Percentiles rank a stretch among this genome's conserved stretches.
Evolutionary conservation across 2,113 vertebrate genomes (phyloP).

Genomic region (Sitta europaea): DNA sequence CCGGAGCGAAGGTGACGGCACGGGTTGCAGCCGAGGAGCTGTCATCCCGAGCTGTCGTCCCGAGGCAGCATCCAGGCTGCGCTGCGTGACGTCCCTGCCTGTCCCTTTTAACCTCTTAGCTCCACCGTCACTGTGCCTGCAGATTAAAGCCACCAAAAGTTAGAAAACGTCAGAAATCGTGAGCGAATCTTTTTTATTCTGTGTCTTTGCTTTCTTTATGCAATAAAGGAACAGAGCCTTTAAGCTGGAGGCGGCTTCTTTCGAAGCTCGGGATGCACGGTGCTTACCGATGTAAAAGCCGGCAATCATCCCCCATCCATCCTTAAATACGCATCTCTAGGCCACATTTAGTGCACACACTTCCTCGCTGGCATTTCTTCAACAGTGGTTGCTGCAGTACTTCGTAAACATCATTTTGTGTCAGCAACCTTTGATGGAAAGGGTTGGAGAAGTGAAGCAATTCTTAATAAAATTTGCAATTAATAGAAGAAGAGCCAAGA

Average conservation of each 20-base stretch:
- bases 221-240: neutral
- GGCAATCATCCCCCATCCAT: accelerated
- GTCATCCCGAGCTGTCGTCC: neutral
- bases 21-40: neutral
- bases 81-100: accelerated
- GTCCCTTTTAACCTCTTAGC: accelerated
- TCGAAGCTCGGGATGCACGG: neutral
- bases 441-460: neutral
- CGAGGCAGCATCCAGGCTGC: neutral
- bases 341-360: neutral
- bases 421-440: neutral
- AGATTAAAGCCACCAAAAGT: neutral
- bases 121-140: accelerated
- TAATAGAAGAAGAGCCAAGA: neutral
- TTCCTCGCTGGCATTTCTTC: neutral
- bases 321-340: neutral
- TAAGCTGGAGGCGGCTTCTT: accelerated
- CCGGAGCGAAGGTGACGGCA: accelerated
- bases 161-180: neutral
- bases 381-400: neutral
- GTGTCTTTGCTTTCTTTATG: neutral
- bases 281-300: neutral
- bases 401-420: neutral
- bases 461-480: neutral
- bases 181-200: neutral